phyloP scores from a whole-genome alignment of 1,140 invertebrate genomes.

The Diabrotica virgifera region DNA sequence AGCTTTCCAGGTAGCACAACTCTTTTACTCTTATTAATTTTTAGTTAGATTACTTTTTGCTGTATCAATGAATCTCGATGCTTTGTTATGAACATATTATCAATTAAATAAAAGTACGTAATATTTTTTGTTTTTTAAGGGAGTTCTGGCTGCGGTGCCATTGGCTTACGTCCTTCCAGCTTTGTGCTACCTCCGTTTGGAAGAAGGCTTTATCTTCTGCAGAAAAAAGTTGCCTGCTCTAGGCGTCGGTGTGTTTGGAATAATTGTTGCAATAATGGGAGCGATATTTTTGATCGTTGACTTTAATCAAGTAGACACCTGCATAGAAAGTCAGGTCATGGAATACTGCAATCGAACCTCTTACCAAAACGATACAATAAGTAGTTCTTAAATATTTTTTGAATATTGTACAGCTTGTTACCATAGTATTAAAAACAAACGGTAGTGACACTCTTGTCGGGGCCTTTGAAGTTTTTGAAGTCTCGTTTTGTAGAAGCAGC shows the following conservation, averaged over 20 bases:
- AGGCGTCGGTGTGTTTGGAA: constrained; percentile 67
- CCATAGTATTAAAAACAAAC: too few species aligned
- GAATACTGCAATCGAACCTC: constrained; percentile 36
- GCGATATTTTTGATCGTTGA: constrained; percentile 44
- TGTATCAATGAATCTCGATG: too few species aligned
- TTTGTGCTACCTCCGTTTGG: constrained; percentile 74
- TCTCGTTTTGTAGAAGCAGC: too few species aligned
- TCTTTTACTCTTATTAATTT: too few species aligned
- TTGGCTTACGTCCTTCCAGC: constrained; percentile 82
- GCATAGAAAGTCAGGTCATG: constrained; percentile 45
- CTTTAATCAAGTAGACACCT: constrained; percentile 44
- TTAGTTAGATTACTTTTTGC: too few species aligned
- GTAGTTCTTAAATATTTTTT: too few species aligned
- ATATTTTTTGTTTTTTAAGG: constrained; percentile 51
- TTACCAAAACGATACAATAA: neutral
- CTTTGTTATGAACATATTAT: too few species aligned
- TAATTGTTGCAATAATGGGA: constrained; percentile 58
- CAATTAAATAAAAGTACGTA: neutral
- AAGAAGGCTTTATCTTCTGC: constrained; percentile 68
- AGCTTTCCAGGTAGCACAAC: too few species aligned
- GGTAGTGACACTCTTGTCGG: too few species aligned
- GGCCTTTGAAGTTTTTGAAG: too few species aligned
- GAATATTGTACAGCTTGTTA: too few species aligned
- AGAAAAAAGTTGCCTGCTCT: constrained; percentile 70
- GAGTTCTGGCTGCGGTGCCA: constrained; percentile 79